Base-by-base conservation (phyloP, 2,113 vertebrate species). In the Prochilodus magdalenae region DNA sequence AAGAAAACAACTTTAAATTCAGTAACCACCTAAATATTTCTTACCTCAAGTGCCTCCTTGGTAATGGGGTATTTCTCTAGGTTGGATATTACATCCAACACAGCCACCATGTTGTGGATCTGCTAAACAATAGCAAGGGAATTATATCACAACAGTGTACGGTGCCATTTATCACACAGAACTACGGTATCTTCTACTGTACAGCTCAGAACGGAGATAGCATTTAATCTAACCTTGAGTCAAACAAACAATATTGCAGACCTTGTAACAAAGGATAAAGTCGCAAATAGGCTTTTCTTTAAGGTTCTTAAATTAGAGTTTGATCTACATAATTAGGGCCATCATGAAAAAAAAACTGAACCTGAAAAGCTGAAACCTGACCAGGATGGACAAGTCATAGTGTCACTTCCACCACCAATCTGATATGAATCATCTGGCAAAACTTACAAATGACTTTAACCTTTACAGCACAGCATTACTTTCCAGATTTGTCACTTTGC, bases 41-140 rank as follows among this genome's bases (percentile, higher is more conserved):
- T 65, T 90, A 99, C 98, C 96, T 98, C 96, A 82, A 99, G 95
- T 84, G 95, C 96, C 92, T 99, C 97, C 96, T 98, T 99, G 94
- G 97, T 99, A 90, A 99, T 98, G 75, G 97, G 97, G 89, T 96
- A 96, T 88, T 95, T 99, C 95, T 99, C 98, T 95, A 99, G 91
- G 91, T 93, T 95, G 92, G 97, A 98, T 90, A 99, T 97, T 69
- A 99, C 97, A 92, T 99, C 97, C 94, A 98, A 81, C 86, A 98
- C 97, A 80, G 95, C 95, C 92, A 95, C 95, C 96, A 98, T 97
- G 93, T 99, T 97, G 93, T 92, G 94, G 93, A 99, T 97, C 98
- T 99, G 95, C 79, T 90, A 89, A 86, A 89, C 86, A 1, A 88
- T 20, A 87, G 18, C 84, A 67, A 2, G 49, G 22, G 59, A 47